Conservation (phyloP, 2,113 vertebrate genomes). For the Macrotus californicus region DNA sequence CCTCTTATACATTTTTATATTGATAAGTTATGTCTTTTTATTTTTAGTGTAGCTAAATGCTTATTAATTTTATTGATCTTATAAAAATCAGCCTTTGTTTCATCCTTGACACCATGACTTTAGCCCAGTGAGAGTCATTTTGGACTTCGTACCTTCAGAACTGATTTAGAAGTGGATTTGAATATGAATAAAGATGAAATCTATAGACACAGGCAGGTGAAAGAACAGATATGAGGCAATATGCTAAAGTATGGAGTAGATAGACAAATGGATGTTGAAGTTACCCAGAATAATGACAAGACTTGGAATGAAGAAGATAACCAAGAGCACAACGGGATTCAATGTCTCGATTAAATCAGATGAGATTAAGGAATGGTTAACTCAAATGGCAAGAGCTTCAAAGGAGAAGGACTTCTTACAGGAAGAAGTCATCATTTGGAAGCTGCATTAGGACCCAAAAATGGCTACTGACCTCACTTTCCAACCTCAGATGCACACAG, state of each 20-base stretch:
- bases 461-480: neutral
- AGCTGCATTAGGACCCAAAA: neutral
- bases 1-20: neutral
- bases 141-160: neutral
- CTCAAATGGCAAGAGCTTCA: neutral
- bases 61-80: neutral
- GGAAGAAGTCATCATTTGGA: neutral
- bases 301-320: neutral
- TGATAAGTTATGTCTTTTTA: neutral
- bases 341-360: neutral
- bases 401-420: neutral
- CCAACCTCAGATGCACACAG: neutral
- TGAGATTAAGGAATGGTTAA: neutral
- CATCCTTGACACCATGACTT: neutral
- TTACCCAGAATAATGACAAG: neutral
- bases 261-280: neutral
- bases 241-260: neutral
- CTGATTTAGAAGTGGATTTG: neutral
- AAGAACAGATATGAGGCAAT: neutral
- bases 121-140: neutral
- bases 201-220: neutral
- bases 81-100: neutral
- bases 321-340: neutral
- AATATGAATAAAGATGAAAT: neutral
- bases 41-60: neutral